These are phyloP conservation scores for Chrysocyon brachyurus DNA, from an alignment of 2,797 vertebrate genomes.

Conservation along the genomic window DNA sequence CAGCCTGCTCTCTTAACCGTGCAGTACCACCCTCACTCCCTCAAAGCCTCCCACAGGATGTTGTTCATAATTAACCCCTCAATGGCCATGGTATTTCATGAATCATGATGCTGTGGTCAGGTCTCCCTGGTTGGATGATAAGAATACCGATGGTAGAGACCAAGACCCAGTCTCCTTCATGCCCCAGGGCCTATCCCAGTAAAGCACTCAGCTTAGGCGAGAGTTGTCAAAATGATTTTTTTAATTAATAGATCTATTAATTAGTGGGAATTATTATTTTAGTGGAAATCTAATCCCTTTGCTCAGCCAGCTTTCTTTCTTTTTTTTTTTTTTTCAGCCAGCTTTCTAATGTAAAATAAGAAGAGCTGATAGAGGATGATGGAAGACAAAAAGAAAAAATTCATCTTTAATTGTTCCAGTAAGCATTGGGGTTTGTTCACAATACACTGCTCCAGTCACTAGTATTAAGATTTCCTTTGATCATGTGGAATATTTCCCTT, in stretches of 20 bases:
- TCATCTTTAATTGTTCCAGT: background rate
- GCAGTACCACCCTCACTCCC: background rate
- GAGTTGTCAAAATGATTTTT: background rate
- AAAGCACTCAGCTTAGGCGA: background rate
- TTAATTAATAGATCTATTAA: background rate
- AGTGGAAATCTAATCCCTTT: background rate
- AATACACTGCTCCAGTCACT: background rate
- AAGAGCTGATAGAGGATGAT: background rate
- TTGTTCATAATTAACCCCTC: background rate
- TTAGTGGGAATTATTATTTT: background rate
- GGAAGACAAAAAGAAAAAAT: background rate
- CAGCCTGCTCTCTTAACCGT: background rate
- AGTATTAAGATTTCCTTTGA: background rate
- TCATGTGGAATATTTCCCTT: background rate
- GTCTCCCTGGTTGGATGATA: background rate
- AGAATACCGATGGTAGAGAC: background rate
- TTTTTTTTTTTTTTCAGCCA: background rate
- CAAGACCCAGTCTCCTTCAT: background rate
- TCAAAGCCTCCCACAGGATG: background rate
- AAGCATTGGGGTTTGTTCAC: background rate
- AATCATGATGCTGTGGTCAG: background rate
- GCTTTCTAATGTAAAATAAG: conserved; percentile 23
- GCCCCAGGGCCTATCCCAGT: no score
- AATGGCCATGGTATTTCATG: background rate
- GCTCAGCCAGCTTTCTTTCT: background rate